Base-by-base conservation (phyloP, 2,888 invertebrate species). In the Noctua janthe region DNA sequence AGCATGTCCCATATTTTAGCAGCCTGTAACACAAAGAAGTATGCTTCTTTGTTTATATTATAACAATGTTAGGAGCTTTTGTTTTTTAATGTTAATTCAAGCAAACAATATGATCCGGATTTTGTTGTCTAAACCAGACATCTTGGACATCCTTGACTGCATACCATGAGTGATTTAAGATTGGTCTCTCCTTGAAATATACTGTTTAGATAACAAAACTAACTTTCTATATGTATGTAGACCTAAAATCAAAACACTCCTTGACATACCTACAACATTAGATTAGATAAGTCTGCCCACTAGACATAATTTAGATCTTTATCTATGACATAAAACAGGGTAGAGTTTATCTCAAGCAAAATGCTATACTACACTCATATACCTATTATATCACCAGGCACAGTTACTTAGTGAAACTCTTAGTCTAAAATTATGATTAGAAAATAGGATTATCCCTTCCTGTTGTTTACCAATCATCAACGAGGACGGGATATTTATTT, bases 231-330 rank as follows among this genome's bases (percentile, higher is more conserved):
- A n/a, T 13, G 29, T 69, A n/a, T 13, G 29, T n/a, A 71, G 29
- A 66, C 47, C 23, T 39, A 47, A 64, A 83, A 76, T 71, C 54
- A 71, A 78, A 77, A 82, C 54, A 75, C 66, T 80, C 74, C 76
- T 83, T 75, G 86, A 82, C 82, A 81, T 75, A 29, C 29, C 29
- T 29, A 71, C 70, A 70, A 76, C 59, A 35, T 64, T 56, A 69
- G 62, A 86, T 85, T 35, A 78, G 79, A 83, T 83, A 86, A 78
- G 29, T 43, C 75, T 69, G 49, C 35, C 17, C 17, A 76, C 75
- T 72, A 72, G 86, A 81, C 80, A 79, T 82, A 78, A 77, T 77
- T 77, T 77, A 87, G 82, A 82, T 88, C 49, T 35, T 86, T 86
- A 85, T 87, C 86, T 62, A 76, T 73, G 43, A 71, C 62, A 54